Evolutionary conservation across 1,140 invertebrate genomes (phyloP).

Genomic region (Caerostris darwini): DNA sequence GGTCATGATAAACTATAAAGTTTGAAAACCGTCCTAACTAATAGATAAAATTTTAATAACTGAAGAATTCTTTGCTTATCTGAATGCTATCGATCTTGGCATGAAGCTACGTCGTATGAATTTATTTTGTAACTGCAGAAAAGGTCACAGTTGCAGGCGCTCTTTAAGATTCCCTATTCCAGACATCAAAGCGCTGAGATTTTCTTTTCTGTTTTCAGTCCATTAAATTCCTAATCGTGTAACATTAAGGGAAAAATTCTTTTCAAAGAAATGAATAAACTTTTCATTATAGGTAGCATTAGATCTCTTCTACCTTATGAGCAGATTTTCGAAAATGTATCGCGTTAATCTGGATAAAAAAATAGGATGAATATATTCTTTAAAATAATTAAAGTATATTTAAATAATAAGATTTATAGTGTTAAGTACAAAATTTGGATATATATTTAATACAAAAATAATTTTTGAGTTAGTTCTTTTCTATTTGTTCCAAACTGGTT

Average conservation of each 20-base stretch:
- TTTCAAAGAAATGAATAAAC: neutral
- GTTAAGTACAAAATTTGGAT: no score
- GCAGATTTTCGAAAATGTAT: no score
- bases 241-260: neutral
- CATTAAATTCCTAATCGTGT: constrained; percentile 36
- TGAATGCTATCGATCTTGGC: constrained; percentile 42
- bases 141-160: constrained; percentile 36
- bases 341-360: no score
- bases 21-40: neutral
- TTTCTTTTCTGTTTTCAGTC: constrained; percentile 18
- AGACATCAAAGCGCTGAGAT: neutral
- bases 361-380: no score
- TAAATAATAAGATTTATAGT: no score
- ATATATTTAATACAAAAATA: no score
- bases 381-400: no score
- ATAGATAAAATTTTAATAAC: constrained; percentile 24
- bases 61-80: constrained; percentile 1
- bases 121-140: constrained; percentile 47
- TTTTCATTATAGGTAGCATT: no score
- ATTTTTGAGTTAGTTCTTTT: no score
- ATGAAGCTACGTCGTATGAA: constrained; percentile 4
- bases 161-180: neutral
- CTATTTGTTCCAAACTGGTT: no score
- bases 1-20: no score
- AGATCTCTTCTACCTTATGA: no score